Evolutionary conservation across 2,888 invertebrate species (phyloP).

Genomic region (Bedellia somnulentella): DNA sequence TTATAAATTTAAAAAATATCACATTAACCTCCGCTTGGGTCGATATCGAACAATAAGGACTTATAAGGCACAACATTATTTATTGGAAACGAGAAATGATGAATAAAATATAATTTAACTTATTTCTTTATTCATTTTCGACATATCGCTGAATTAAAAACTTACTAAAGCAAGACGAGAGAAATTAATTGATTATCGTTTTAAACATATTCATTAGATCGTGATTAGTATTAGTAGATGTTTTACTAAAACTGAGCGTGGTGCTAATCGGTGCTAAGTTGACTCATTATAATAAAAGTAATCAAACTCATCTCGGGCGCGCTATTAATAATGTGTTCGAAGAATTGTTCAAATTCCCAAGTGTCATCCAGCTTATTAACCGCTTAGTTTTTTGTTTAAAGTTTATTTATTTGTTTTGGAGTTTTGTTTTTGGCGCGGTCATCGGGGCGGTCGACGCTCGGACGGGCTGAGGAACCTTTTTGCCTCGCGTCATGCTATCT

Average conservation of each 20-base stretch:
- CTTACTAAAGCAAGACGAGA: too few species aligned
- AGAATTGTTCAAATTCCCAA: constrained; percentile 57
- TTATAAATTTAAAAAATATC: constrained; percentile 45
- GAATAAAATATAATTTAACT: constrained; percentile 26
- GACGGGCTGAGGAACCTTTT: too few species aligned
- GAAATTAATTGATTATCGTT: too few species aligned
- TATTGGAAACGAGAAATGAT: constrained; percentile 46
- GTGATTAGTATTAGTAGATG: too few species aligned
- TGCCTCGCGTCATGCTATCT: constrained; percentile 49
- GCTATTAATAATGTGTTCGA: constrained; percentile 54
- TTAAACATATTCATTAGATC: too few species aligned
- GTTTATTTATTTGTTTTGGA: constrained; percentile 56
- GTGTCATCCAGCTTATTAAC: constrained; percentile 62
- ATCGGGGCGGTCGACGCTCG: constrained; percentile 31
- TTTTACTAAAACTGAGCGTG: too few species aligned
- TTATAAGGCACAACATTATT: constrained; percentile 51
- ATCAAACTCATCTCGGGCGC: constrained; percentile 36
- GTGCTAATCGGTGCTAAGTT: too few species aligned
- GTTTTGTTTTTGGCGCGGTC: constrained; percentile 55
- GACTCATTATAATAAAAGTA: constrained; percentile 42
- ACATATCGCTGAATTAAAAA: too few species aligned
- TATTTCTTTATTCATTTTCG: too few species aligned
- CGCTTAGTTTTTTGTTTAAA: constrained; percentile 51
- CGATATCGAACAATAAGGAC: constrained; percentile 54
- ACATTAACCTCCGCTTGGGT: constrained; percentile 31